These are phyloP conservation scores for Anoura caudifer DNA, from an alignment of 2,113 vertebrate species.

Conservation along the genomic window DNA sequence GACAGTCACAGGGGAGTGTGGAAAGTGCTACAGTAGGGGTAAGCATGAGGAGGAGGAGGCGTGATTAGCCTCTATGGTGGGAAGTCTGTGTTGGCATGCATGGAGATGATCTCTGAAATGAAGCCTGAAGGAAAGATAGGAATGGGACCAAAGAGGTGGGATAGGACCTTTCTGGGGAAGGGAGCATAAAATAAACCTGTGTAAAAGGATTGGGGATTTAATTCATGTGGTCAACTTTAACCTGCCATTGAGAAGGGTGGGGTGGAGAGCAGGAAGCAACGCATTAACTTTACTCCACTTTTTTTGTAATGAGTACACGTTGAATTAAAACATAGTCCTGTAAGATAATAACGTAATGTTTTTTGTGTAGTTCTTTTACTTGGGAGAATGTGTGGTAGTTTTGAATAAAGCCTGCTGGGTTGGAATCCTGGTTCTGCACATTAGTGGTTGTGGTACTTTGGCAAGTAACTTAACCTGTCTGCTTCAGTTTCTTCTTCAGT, in stretches of 20 bases:
- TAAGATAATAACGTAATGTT: background rate
- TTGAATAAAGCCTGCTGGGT: background rate
- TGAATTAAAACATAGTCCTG: background rate
- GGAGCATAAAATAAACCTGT: background rate
- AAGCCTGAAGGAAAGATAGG: background rate
- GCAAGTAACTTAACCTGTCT: conserved; percentile 18
- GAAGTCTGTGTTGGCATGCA: background rate
- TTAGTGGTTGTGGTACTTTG: background rate
- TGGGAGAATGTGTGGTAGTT: conserved; percentile 9
- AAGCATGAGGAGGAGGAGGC: background rate
- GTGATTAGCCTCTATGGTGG: background rate
- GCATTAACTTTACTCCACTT: background rate
- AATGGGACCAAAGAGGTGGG: background rate
- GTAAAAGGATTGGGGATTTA: conserved; percentile 18
- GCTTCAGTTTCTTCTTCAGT: conserved; percentile 27
- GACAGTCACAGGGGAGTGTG: background rate
- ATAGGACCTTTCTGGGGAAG: conserved; percentile 1
- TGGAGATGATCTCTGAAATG: background rate
- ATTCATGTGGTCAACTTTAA: background rate
- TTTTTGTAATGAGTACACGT: background rate
- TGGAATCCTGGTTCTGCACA: conserved; percentile 4
- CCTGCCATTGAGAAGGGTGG: background rate
- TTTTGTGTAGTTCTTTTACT: background rate
- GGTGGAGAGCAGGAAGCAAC: background rate
- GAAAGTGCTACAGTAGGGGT: background rate